These are phyloP conservation scores for Rhabdornis inornatus DNA, from an alignment of 2,113 vertebrate genomes.

Conservation along the genomic window DNA sequence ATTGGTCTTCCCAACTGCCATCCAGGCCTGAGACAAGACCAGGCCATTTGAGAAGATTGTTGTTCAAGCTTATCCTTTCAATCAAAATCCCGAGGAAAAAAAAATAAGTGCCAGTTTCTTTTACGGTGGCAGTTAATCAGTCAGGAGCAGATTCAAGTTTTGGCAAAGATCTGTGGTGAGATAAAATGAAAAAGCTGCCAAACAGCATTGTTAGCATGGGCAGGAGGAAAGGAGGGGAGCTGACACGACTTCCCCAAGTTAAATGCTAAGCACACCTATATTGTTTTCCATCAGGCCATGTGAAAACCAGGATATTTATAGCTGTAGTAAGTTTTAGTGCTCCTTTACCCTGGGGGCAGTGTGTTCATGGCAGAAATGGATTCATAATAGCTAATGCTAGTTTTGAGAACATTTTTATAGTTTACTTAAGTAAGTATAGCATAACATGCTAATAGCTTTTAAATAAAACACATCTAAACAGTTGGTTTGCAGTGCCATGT, in stretches of 20 bases:
- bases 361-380: conserved; percentile 58
- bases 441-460: conserved; percentile 25
- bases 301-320: conserved; percentile 72
- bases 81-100: conserved; percentile 63
- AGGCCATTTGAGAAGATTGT: conserved; percentile 60
- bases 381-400: conserved; percentile 57
- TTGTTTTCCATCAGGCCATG: conserved; percentile 25
- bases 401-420: conserved; percentile 50
- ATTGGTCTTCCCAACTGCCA: conserved; percentile 53
- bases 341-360: conserved; percentile 65
- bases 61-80: conserved; percentile 72
- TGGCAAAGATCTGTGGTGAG: conserved; percentile 77
- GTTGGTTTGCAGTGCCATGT: neutral
- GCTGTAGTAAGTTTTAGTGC: conserved; percentile 37
- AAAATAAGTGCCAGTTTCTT: conserved; percentile 80
- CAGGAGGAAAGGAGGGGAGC: conserved; percentile 49
- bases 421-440: conserved; percentile 37
- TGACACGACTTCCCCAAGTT: conserved; percentile 60
- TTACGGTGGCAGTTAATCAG: conserved; percentile 82
- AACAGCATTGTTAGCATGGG: conserved; percentile 66
- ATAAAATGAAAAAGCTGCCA: conserved; percentile 73
- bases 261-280: conserved; percentile 71
- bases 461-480: neutral
- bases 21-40: conserved; percentile 62
- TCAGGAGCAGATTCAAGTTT: conserved; percentile 86